Conservation (phyloP, 2,888 invertebrate genomes). For the Oxycera nigricornis region DNA sequence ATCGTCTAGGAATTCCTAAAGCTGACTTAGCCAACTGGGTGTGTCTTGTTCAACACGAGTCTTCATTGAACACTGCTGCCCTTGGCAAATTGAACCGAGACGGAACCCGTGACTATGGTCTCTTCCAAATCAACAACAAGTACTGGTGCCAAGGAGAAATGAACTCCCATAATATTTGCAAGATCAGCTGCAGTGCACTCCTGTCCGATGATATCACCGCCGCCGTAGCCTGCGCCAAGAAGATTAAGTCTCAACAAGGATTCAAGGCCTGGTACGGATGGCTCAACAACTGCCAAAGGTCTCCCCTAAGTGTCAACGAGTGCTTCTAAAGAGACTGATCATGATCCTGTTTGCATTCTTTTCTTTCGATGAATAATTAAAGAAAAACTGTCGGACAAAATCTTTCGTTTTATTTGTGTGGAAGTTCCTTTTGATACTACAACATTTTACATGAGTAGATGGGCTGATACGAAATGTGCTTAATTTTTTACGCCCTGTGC, state of each 20-base stretch:
- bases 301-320: conserved; percentile 16
- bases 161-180: conserved; percentile 21
- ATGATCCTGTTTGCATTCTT: no score
- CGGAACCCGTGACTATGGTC: conserved; percentile 36
- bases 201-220: conserved; percentile 17
- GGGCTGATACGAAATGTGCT: no score
- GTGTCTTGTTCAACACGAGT: conserved; percentile 31
- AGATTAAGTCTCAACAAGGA: conserved; percentile 31
- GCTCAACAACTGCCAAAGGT: conserved; percentile 27
- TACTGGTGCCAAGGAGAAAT: conserved; percentile 36
- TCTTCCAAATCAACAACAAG: conserved; percentile 39
- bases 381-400: no score
- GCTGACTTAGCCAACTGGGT: conserved; percentile 24
- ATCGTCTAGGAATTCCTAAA: conserved; percentile 14
- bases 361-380: no score
- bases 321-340: conserved; percentile 30
- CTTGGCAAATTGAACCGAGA: conserved; percentile 17
- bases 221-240: conserved; percentile 24
- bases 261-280: conserved; percentile 38
- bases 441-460: no score
- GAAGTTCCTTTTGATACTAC: no score
- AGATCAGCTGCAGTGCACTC: conserved; percentile 3
- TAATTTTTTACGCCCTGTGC: no score
- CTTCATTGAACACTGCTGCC: conserved; percentile 33
- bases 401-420: no score